Conservation (phyloP, 2,797 vertebrate species). For the Melanotaenia boesemani region DNA sequence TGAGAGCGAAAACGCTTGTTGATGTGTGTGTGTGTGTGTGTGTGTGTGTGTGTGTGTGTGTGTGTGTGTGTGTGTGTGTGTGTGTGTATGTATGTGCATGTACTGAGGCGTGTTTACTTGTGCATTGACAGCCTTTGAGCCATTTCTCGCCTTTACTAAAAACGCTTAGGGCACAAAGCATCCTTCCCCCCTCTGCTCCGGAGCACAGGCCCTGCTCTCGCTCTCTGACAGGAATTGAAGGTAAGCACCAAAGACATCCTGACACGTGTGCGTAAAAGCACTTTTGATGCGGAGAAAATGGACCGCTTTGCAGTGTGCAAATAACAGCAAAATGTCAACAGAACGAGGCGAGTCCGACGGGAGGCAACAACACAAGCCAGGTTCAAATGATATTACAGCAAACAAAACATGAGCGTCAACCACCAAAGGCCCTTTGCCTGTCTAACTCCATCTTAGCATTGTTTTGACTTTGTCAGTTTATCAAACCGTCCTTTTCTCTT, state of each 20-base stretch:
- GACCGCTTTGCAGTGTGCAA: conserved; percentile 86
- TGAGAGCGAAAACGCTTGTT: conserved; percentile 70
- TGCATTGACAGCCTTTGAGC: conserved; percentile 86
- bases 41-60: conserved; percentile 47
- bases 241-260: conserved; percentile 87
- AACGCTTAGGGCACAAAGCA: conserved; percentile 86
- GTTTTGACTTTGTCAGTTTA: conserved; percentile 66
- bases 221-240: conserved; percentile 85
- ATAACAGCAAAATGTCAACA: conserved; percentile 85
- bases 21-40: conserved; percentile 32
- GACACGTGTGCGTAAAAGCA: conserved; percentile 81
- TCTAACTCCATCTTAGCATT: conserved; percentile 63
- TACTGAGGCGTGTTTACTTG: conserved; percentile 77
- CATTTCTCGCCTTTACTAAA: conserved; percentile 82
- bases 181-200: conserved; percentile 74
- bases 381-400: conserved; percentile 83
- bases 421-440: conserved; percentile 74
- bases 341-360: conserved; percentile 80
- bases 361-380: conserved; percentile 82
- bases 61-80: conserved; percentile 29
- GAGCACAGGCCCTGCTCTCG: conserved; percentile 75
- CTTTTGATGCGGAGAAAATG: conserved; percentile 85
- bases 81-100: conserved; percentile 35
- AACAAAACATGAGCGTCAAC: conserved; percentile 79
- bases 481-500: conserved; percentile 44